Conservation (phyloP, 2,797 vertebrate species). For the Chaenodraco wilsoni region DNA sequence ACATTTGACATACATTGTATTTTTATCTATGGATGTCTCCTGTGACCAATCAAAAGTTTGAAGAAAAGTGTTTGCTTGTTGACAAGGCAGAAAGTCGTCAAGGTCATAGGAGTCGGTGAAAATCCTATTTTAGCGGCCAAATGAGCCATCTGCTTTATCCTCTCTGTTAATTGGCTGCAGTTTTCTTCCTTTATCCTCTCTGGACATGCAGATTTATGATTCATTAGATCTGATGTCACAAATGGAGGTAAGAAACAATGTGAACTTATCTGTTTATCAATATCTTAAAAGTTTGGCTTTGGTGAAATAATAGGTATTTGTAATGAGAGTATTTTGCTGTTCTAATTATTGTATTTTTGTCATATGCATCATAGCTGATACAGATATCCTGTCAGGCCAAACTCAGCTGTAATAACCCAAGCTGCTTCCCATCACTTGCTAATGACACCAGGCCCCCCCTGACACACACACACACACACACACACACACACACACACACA, state of each 20-base stretch:
- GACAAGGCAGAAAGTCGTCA: slow-evolving; percentile 51
- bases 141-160: slow-evolving; percentile 68
- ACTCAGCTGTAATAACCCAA: slow-evolving; percentile 37
- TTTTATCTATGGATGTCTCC: slow-evolving; percentile 59
- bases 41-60: slow-evolving; percentile 39
- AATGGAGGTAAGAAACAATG: slow-evolving; percentile 8
- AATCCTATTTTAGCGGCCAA: slow-evolving; percentile 76
- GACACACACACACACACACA: not conserved
- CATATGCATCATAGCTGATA: not conserved
- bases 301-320: not conserved
- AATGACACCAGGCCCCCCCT: slow-evolving; percentile 41
- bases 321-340: not conserved
- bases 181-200: slow-evolving; percentile 33
- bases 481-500: slow-evolving; percentile 5
- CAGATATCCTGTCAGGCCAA: slow-evolving; percentile 15
- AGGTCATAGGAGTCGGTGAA: slow-evolving; percentile 68
- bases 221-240: slow-evolving; percentile 26
- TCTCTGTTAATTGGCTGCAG: slow-evolving; percentile 67
- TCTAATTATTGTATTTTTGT: slow-evolving; percentile 16
- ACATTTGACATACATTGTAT: slow-evolving; percentile 30
- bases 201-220: slow-evolving; percentile 37
- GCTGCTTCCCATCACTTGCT: slow-evolving; percentile 54
- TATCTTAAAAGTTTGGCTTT: not conserved
- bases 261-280: slow-evolving; percentile 14
- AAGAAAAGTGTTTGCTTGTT: slow-evolving; percentile 35